Evolutionary conservation across 2,888 invertebrate genomes (phyloP).

Genomic region (Malthinus seriepunctatus): DNA sequence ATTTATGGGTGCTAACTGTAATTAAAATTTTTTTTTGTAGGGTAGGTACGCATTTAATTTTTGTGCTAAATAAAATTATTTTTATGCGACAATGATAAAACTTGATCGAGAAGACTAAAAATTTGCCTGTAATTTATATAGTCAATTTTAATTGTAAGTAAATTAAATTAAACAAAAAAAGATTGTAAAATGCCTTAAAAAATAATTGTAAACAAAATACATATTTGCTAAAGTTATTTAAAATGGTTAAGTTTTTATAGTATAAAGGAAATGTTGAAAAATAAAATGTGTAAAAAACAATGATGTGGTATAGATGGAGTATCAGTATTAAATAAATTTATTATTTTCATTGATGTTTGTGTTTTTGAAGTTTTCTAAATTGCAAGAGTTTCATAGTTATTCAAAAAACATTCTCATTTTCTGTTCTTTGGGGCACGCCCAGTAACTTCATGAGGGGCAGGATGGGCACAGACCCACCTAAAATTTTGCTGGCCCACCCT

Average conservation of each 20-base stretch:
- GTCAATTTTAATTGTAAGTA: slow-evolving; percentile 25
- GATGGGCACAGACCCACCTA: too few species aligned
- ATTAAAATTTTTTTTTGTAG: too few species aligned
- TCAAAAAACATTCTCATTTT: too few species aligned
- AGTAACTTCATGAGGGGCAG: too few species aligned
- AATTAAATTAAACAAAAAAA: slow-evolving; percentile 7
- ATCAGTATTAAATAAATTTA: slow-evolving; percentile 38
- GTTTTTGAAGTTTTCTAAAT: too few species aligned
- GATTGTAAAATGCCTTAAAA: slow-evolving; percentile 32
- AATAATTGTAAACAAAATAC: slow-evolving; percentile 18
- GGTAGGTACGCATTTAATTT: too few species aligned
- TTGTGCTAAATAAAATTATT: neutral
- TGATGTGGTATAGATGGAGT: slow-evolving; percentile 27
- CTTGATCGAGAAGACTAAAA: slow-evolving; percentile 11
- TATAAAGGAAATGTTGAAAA: slow-evolving; percentile 40
- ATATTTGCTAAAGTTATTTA: slow-evolving; percentile 40
- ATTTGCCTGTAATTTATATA: slow-evolving; percentile 16
- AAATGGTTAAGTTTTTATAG: slow-evolving; percentile 41
- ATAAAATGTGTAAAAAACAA: slow-evolving; percentile 35
- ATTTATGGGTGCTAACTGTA: too few species aligned
- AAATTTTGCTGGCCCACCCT: too few species aligned
- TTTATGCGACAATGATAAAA: neutral
- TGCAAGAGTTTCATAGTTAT: too few species aligned
- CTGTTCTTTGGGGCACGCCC: too few species aligned
- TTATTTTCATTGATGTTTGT: too few species aligned